Percentiles rank a stretch among this genome's conserved stretches.
Evolutionary conservation across 2,113 vertebrate species (phyloP).

Genomic region (Corydoras maculifer): DNA sequence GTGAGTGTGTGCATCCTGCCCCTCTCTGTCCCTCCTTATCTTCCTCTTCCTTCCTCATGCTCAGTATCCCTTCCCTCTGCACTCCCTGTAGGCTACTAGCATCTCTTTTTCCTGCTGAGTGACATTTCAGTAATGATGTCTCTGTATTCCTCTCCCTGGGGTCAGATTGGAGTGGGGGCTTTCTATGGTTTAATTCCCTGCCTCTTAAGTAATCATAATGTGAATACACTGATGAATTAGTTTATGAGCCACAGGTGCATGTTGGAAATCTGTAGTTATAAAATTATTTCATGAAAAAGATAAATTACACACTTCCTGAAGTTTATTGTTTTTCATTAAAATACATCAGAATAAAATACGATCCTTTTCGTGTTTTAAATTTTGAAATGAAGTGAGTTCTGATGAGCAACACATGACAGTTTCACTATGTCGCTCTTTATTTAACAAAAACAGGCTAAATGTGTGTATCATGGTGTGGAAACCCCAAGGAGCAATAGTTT

Average conservation of each 20-base stretch:
- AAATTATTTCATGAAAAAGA: no score
- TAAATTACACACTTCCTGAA: no score
- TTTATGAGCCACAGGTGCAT: background rate
- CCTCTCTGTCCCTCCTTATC: background rate
- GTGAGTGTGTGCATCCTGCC: background rate
- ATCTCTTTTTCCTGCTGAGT: constrained; percentile 46
- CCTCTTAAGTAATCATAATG: background rate
- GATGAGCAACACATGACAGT: no score
- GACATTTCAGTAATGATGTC: constrained; percentile 58
- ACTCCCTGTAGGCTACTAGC: constrained; percentile 26
- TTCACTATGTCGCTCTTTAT: no score
- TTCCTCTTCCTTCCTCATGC: constrained; percentile 10
- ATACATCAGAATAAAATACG: no score
- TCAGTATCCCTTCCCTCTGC: background rate
- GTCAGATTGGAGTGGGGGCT: constrained; percentile 14
- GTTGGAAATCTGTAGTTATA: background rate
- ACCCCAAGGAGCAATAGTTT: no score
- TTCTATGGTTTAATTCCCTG: constrained; percentile 1
- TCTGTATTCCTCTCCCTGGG: constrained; percentile 37
- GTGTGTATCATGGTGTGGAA: no score
- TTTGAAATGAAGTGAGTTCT: no score
- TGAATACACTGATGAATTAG: background rate
- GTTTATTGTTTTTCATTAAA: no score
- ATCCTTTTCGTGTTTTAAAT: no score
- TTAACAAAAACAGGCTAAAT: no score